These are phyloP conservation scores for Microplitis demolitor DNA, from an alignment of 1,140 invertebrate species.

Conservation along the genomic window DNA sequence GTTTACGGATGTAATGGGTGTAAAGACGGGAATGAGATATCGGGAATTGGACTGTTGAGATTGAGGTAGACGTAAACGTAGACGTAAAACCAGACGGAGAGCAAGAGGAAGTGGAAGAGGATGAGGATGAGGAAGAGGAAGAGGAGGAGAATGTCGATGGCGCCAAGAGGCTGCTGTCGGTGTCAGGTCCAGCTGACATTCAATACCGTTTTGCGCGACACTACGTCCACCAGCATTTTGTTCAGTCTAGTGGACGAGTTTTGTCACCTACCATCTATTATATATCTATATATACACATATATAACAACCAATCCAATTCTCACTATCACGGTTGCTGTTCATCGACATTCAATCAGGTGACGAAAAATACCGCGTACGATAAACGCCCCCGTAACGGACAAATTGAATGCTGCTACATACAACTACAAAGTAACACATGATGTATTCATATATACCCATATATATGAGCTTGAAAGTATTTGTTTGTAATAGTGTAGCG, in stretches of 20 bases:
- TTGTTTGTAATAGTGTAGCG: too few relatives aligned
- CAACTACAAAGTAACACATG: too few relatives aligned
- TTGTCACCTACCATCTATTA: background rate
- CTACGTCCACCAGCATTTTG: constrained; percentile 8
- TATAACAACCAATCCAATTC: too few relatives aligned
- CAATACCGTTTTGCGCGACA: background rate
- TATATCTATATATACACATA: background rate
- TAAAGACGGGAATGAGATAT: background rate
- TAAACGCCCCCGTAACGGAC: constrained; percentile 2
- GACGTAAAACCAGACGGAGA: background rate
- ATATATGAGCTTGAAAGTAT: too few relatives aligned
- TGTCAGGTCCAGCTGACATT: constrained; percentile 22
- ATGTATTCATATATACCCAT: too few relatives aligned
- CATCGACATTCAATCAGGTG: constrained; percentile 7
- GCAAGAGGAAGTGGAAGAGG: background rate
- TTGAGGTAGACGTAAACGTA: background rate
- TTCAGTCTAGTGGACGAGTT: constrained; percentile 17
- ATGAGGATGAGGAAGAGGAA: background rate
- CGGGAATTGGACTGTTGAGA: background rate
- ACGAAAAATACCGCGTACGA: constrained; percentile 5
- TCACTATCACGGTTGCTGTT: background rate
- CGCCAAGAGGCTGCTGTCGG: constrained; percentile 15
- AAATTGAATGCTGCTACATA: background rate
- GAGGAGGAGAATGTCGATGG: constrained; percentile 4
- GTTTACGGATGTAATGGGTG: background rate